Evolutionary conservation across 2,113 vertebrate species (phyloP), one percentile per base, ranked within the genome.

Genomic region (Stictonetta naevosa): DNA sequence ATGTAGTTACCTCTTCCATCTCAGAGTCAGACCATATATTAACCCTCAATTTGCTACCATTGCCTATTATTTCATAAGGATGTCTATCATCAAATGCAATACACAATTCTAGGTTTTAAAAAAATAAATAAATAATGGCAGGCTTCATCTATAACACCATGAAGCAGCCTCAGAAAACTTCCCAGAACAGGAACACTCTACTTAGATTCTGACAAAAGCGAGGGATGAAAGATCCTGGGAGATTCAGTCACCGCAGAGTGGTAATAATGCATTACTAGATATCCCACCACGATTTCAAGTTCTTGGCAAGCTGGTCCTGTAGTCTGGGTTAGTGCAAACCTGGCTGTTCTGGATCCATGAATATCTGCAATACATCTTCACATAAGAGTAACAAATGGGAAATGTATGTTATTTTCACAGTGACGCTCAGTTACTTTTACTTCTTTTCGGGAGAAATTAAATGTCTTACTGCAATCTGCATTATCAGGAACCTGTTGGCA

Each of bases 401-500:
- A 88, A 48, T 3, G 1, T 48, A 55, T 23, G 34, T 23, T 50
- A n/a, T 90, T 92, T 53, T 44, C 79, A 14, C 34, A 56, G 56
- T 40, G 53, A 28, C 58, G 83, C 17, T 3, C 77, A 60, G 44
- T 0, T 76, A 88, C 66, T 33, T 90, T 90, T 52, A 56, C 34
- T 58, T 89, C 19, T 89, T 53, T 94, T 31, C 29, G 50, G 29
- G 26, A 91, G 26, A 72, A 91, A 81, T 86, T 16, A 67, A 31
- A 60, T 86, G 40, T 44, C 55, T 77, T 46, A 50, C 29, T 68
- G 63, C 38, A 64, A 9, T 8, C 34, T 78, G 62, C 20, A 64
- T 78, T 28, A 88, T 48, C 42, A 83, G 72, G 52, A 88, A 75
- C 38, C n/a, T 75, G 83, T 75, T 90, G 42, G 52, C n/a, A 86